Evolutionary conservation across 2,113 vertebrate species (phyloP), one percentile per base, ranked within the genome.

Genomic region (Microtus montanus): DNA sequence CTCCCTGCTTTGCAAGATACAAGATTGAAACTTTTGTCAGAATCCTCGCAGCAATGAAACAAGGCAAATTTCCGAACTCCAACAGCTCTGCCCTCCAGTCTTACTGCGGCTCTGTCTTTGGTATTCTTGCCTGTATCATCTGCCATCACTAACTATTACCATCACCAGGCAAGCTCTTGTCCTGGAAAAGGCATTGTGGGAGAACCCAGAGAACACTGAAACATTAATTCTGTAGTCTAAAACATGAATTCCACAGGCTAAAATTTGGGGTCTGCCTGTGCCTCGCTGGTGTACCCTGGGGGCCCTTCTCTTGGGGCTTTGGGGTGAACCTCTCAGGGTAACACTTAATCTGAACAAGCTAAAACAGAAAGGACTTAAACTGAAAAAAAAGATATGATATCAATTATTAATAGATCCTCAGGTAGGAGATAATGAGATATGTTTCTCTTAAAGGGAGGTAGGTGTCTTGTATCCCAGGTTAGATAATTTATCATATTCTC

Each of bases 361-460:
- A 35, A 74, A 54, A 54, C 47, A 44, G 19, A 73, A 86, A 71
- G 71, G 19, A 54, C 11, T 85, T 28, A 79, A 85, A 28, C 35
- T 6, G 7, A 47, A 54, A 80, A 35, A 79, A 68, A 28, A n/a
- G 54, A 30, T 24, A 10, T 4, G 6, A 8, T 49, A 22, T 84
- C 68, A 0, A 12, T 63, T 22, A 1, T 22, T 35, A 8, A 41
- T 7, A 58, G 33, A 66, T 5, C 7, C 33, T 28, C 0, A 3
- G 79, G 11, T 7, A 24, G 82, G 7, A 19, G 4, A 61, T 12
- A 38, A 35, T 30, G 41, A 35, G 19, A 12, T 3, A 12, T 26
- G 49, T 38, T 73, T 52, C n/a, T 61, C n/a, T 79, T 26, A 17
- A 78, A 41, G 24, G 1, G 3, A 35, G 26, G n/a, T 71, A 24